Evolutionary conservation across 1,140 invertebrate genomes (phyloP).

Genomic region (Drosophila nikananu): DNA sequence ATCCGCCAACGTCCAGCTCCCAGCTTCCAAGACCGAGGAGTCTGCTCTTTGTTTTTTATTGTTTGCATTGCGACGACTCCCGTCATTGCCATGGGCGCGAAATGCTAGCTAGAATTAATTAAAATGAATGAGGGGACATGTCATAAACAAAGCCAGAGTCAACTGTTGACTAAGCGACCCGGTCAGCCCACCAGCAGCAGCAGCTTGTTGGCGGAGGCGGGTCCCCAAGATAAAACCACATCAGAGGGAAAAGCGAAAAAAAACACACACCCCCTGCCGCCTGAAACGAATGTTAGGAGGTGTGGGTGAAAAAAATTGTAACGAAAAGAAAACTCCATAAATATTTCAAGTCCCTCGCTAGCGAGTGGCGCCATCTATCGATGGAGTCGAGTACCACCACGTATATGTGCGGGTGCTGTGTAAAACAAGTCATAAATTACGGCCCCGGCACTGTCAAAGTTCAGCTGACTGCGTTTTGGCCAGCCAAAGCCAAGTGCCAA

Average conservation of each 20-base stretch:
- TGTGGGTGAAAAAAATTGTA: conserved; percentile 51
- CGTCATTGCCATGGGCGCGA: conserved; percentile 78
- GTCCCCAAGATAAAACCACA: conserved; percentile 77
- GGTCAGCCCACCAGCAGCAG: conserved; percentile 15
- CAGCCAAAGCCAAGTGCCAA: conserved; percentile 75
- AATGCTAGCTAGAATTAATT: conserved; percentile 80
- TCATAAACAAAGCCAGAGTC: conserved; percentile 79
- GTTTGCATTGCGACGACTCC: conserved; percentile 73
- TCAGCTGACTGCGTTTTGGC: conserved; percentile 80
- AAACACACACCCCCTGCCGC: neutral
- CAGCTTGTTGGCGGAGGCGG: conserved; percentile 46
- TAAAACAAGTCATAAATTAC: conserved; percentile 84
- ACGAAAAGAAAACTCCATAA: conserved; percentile 80
- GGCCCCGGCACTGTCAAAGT: conserved; percentile 74
- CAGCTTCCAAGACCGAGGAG: conserved; percentile 6
- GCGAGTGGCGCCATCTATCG: conserved; percentile 78
- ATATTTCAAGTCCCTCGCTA: conserved; percentile 74
- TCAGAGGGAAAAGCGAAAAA: conserved; percentile 55
- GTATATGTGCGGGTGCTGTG: conserved; percentile 62
- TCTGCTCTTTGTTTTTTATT: conserved; percentile 62
- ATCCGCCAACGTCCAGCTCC: conserved; percentile 22
- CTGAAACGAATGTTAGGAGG: conserved; percentile 2
- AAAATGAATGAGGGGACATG: conserved; percentile 84
- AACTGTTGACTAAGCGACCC: conserved; percentile 80
- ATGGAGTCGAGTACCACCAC: conserved; percentile 49